Percentiles rank a stretch among this genome's conserved stretches.
Conservation (phyloP, 1,140 invertebrate genomes). For the Carcinoscorpius rotundicauda region DNA sequence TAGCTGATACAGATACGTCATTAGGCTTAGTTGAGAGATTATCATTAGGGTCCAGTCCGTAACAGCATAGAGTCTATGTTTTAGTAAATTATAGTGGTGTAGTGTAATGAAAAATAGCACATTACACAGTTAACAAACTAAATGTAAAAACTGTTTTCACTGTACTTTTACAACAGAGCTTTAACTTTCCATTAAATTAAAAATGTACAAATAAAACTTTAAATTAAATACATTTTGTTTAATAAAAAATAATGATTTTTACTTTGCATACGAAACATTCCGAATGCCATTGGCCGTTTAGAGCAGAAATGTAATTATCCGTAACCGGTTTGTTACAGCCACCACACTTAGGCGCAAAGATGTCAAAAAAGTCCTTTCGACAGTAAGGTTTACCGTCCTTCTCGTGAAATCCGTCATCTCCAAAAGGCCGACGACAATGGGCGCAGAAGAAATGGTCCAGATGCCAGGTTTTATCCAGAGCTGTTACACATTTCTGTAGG, state of each 20-base stretch:
- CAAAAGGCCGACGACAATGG: conserved; percentile 92
- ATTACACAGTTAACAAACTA: too few relatives aligned
- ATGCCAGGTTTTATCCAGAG: conserved; percentile 97
- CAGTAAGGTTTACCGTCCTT: conserved; percentile 89
- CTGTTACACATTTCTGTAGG: conserved; percentile 93
- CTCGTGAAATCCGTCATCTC: conserved; percentile 92
- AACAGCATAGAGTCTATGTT: too few relatives aligned
- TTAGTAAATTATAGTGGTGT: too few relatives aligned
- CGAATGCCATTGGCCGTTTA: conserved; percentile 97
- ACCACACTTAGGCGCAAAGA: conserved; percentile 98
- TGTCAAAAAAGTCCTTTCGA: conserved; percentile 89
- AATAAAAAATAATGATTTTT: conserved; percentile 34
- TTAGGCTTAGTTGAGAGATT: too few relatives aligned
- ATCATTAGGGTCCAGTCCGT: too few relatives aligned
- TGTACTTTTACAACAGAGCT: too few relatives aligned
- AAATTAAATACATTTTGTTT: too few relatives aligned
- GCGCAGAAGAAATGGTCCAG: conserved; percentile 99
- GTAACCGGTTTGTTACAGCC: conserved; percentile 94
- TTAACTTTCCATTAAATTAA: too few relatives aligned
- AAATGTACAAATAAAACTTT: too few relatives aligned
- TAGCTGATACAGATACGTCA: too few relatives aligned
- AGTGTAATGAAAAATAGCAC: too few relatives aligned
- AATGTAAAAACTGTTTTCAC: too few relatives aligned
- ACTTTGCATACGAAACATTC: conserved; percentile 99
- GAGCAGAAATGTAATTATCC: conserved; percentile 97